Conservation (phyloP, 2,797 vertebrate genomes). For the Buphagus erythrorhynchus region DNA sequence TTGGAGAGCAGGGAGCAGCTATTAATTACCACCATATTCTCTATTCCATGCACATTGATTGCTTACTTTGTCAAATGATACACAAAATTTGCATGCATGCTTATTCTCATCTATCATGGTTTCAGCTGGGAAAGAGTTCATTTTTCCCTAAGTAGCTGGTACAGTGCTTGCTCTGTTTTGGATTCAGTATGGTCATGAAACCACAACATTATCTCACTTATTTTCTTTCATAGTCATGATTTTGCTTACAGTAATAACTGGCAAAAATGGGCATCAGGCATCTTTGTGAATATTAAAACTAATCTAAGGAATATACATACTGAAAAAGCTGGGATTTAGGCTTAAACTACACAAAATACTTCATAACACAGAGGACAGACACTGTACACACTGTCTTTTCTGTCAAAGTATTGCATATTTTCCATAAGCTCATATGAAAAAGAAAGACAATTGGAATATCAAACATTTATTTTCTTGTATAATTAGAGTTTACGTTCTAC, state of each 20-base stretch:
- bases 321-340: neutral
- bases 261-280: neutral
- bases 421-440: neutral
- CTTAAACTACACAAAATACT: neutral
- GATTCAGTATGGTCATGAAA: neutral
- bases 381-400: neutral
- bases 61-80: neutral
- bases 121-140: neutral
- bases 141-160: neutral
- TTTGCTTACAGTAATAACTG: neutral
- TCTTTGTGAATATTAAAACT: neutral
- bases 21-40: neutral
- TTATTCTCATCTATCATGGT: neutral
- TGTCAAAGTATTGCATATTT: neutral
- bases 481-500: neutral
- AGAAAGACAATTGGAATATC: neutral
- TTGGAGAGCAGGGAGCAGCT: neutral
- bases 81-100: neutral
- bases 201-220: neutral
- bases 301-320: neutral
- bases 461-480: neutral
- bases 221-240: neutral
- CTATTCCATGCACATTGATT: fast-evolving
- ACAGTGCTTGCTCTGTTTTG: neutral
- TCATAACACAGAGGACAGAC: neutral